A percentile compares a stretch with the other conserved stretches of the same genome.
phyloP scores from a whole-genome alignment of 2,113 vertebrate genomes.

The Cromileptes altivelis region DNA sequence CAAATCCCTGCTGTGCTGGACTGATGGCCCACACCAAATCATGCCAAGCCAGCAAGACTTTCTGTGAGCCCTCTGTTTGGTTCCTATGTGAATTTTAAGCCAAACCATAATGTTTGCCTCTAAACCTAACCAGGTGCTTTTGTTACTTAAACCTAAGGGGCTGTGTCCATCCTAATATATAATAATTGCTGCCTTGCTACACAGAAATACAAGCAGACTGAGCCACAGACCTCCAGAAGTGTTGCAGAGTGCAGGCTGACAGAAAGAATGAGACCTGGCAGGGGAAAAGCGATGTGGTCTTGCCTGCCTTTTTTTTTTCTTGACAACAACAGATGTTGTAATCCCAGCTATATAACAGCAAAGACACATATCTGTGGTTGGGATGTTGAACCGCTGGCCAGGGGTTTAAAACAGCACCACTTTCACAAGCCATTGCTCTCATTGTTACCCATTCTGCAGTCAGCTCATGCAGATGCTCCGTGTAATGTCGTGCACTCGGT shows the following conservation, averaged over 20 bases:
- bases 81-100: too few relatives aligned
- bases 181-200: not conserved
- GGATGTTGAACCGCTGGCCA: slow-evolving; percentile 53
- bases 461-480: slow-evolving; percentile 62
- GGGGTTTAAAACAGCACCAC: slow-evolving; percentile 68
- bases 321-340: slow-evolving; percentile 75
- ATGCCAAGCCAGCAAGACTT: too few relatives aligned
- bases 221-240: slow-evolving; percentile 43
- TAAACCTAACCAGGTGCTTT: too few relatives aligned
- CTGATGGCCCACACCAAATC: too few relatives aligned
- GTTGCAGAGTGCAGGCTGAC: slow-evolving; percentile 40
- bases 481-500: slow-evolving; percentile 44
- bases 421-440: slow-evolving; percentile 73
- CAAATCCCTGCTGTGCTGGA: too few relatives aligned
- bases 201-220: slow-evolving; percentile 44
- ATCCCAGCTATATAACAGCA: slow-evolving; percentile 58
- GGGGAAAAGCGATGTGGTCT: slow-evolving; percentile 54
- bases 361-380: slow-evolving; percentile 56
- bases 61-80: too few relatives aligned
- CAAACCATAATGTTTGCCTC: too few relatives aligned
- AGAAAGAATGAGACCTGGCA: slow-evolving; percentile 46
- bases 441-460: slow-evolving; percentile 59
- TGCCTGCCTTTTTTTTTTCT: slow-evolving; percentile 34
- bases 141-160: too few relatives aligned
- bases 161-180: too few relatives aligned